Conservation (phyloP, 2,797 vertebrate genomes). For the Threskiornis aethiopicus region DNA sequence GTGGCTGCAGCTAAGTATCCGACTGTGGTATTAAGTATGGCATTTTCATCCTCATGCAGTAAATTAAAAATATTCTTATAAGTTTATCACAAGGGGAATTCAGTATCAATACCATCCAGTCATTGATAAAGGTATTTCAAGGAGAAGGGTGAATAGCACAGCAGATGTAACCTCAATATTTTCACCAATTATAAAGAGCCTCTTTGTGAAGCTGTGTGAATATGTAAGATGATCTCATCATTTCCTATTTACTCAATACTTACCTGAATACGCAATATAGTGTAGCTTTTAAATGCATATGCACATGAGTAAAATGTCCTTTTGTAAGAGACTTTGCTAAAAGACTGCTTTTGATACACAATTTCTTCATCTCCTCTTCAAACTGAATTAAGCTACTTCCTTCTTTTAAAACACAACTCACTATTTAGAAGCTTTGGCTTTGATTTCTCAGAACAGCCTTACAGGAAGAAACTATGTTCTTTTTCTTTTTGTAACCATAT, state of each 20-base stretch:
- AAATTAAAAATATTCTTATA: conserved; percentile 57
- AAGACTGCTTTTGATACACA: conserved; percentile 72
- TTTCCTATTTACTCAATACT: conserved; percentile 79
- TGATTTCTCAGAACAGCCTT: conserved; percentile 71
- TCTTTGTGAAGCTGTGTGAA: conserved; percentile 75
- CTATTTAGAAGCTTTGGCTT: conserved; percentile 76
- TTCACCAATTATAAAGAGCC: conserved; percentile 65
- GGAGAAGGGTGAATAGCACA: conserved; percentile 49
- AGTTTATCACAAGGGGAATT: conserved; percentile 20
- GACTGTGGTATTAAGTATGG: conserved; percentile 63
- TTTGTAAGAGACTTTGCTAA: conserved; percentile 73
- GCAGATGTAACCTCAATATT: conserved; percentile 69
- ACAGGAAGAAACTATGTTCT: conserved; percentile 72
- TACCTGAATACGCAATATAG: conserved; percentile 78
- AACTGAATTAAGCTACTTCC: conserved; percentile 73
- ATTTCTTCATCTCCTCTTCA: conserved; percentile 74
- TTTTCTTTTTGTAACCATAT: conserved; percentile 71
- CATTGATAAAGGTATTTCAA: conserved; percentile 66
- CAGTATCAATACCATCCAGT: conserved; percentile 35
- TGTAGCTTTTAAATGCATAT: conserved; percentile 75
- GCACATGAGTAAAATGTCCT: conserved; percentile 71
- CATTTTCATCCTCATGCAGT: conserved; percentile 29
- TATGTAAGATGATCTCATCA: conserved; percentile 77
- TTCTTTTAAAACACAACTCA: conserved; percentile 73
- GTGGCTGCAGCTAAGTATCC: conserved; percentile 73